Base-by-base conservation (phyloP, 2,113 vertebrate species). In the Cyprinodon tularosa region DNA sequence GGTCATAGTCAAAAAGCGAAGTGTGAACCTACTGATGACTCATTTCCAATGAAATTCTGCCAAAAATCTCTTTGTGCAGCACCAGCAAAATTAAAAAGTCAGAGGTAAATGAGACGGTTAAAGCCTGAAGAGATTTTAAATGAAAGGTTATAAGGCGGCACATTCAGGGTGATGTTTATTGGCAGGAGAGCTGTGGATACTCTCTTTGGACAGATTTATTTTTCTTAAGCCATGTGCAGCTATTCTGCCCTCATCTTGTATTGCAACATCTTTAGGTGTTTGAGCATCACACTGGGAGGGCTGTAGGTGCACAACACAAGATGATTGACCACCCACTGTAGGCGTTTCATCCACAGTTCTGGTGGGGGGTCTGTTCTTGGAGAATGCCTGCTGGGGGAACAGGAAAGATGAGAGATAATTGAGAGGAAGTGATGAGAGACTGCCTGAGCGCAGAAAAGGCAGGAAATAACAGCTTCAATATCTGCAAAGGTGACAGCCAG, bases 301-400 rank as follows among this genome's bases (percentile, higher is more conserved):
- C 83, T 75, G 85, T 82, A 84, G 87, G 78, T 88, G 77, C 83
- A 80, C 86, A 88, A 87, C 75, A 80, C 59, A 50, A 79, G 77
- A 90, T 91, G 86, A 89, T 85, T 80, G 82, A 22, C 81, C 85
- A 66, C 82, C 86, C 72, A 47, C 57, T 65, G 64, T 63, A 86
- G 87, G 84, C 45, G 66, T 91, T 87, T 89, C 75, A 81, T 91
- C 81, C 80, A 66, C 69, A 78, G 80, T 82, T 74, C 72, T 14
- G 76, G 86, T 63, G 63, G 73, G 66, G 22, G 69, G 38, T 66
- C 36, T 70, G 78, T 73, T 66, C 71, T 68, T 22, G 66, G 68
- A 77, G 80, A 59, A 61, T 70, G 47, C 76, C 66, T 3, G 12
- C 76, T 60, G 78, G 71, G 71, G 40, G 47, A 81, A 61, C 66